Percentiles rank a stretch among this genome's conserved stretches.
Evolutionary conservation across 2,797 vertebrate genomes (phyloP).

Genomic region (Menidia menidia): DNA sequence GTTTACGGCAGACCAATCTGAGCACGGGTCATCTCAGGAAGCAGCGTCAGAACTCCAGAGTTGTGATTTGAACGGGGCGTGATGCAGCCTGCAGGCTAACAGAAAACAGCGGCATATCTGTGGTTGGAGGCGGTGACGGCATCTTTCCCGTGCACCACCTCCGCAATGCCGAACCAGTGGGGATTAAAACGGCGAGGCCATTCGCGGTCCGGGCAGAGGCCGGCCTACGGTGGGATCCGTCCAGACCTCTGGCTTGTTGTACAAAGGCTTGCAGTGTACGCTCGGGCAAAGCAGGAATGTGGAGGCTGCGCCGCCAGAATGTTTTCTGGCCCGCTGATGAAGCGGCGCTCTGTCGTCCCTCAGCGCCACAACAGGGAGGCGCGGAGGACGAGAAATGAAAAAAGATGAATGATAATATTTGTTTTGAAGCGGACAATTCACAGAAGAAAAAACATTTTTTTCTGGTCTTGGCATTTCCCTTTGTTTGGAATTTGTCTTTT

Average conservation of each 20-base stretch:
- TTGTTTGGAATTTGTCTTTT: too few relatives aligned
- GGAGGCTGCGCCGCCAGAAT: constrained; percentile 51
- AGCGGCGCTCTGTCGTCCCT: constrained; percentile 37
- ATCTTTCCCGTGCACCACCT: constrained; percentile 5
- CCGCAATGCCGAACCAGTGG: not conserved
- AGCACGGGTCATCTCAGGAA: too few relatives aligned
- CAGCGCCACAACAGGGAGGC: not conserved
- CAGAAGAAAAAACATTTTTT: too few relatives aligned
- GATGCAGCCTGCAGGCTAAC: constrained; percentile 11
- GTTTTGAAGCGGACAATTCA: too few relatives aligned
- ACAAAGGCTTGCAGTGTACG: constrained; percentile 29
- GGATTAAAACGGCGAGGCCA: not conserved
- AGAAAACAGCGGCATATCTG: constrained; percentile 16
- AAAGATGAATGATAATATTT: not conserved
- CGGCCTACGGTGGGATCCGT: not conserved
- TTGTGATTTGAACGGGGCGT: too few relatives aligned
- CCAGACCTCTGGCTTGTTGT: not conserved
- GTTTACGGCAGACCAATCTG: too few relatives aligned
- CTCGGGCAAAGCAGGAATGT: constrained; percentile 45
- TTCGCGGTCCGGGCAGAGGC: not conserved
- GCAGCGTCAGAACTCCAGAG: too few relatives aligned
- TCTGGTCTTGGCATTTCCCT: too few relatives aligned
- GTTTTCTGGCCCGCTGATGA: constrained; percentile 48
- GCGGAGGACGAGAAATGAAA: not conserved
- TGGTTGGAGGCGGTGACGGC: not conserved